Conservation (phyloP, 2,888 invertebrate genomes). For the Antheraea assamensis region DNA sequence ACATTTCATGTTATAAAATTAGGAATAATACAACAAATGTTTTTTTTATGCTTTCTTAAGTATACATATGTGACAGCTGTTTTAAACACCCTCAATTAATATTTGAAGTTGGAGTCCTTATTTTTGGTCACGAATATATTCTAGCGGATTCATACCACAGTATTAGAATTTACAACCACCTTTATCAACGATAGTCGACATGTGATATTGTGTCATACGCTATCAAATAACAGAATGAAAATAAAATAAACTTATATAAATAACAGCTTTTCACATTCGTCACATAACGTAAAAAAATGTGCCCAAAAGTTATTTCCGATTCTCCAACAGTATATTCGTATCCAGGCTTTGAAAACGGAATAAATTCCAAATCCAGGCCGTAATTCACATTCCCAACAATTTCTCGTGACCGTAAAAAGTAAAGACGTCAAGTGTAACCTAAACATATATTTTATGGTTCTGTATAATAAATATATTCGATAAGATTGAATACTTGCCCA, state of each 20-base stretch:
- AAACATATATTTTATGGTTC: not conserved
- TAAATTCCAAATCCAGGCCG: conserved; percentile 9
- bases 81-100: no score
- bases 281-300: conserved; percentile 3
- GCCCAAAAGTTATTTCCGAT: not conserved
- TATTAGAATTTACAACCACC: no score
- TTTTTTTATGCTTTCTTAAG: no score
- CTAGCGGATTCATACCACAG: no score
- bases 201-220: not conserved
- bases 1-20: not conserved
- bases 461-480: not conserved
- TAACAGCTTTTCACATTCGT: not conserved
- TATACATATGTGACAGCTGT: no score
- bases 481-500: not conserved
- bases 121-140: no score
- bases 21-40: no score
- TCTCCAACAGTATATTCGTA: conserved; percentile 3
- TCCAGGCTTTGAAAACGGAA: conserved; percentile 10
- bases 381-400: conserved; percentile 13
- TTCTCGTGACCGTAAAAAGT: conserved; percentile 1
- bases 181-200: no score
- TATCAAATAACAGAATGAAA: not conserved
- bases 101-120: no score
- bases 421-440: not conserved
- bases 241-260: not conserved